Base-by-base conservation (phyloP, 92 coral and sea anemone species). In the Heteractis magnifica region DNA sequence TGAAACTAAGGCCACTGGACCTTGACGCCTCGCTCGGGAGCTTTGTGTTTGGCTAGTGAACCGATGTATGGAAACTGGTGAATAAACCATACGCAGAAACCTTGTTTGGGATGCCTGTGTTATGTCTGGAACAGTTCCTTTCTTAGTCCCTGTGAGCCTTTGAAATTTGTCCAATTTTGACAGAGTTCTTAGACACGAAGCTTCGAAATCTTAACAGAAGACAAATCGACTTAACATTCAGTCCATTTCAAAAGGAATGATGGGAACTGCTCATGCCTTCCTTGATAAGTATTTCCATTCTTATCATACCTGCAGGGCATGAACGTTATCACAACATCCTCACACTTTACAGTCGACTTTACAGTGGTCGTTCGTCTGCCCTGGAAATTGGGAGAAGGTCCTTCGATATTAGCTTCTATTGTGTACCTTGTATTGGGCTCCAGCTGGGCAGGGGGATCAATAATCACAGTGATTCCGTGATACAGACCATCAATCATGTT, bases 241-340 rank as follows among this genome's bases (percentile, higher is more conserved):
- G 11, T 19, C 51, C 77, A 75, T 70, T 71, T 81, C 64, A 81
- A 50, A 68, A 81, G 68, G 49, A 81, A 50, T 11, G 84, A 52
- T 9, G 84, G 84, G 11, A 81, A 81, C 65, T 81, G 77, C 7
- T 65, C 77, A 70, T 20, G 23, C 0, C 52, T 53, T 10, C 23
- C 65, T 34, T 34, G 44, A 34, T 34, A 34, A 9, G 77, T 71
- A 50, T 53, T 71, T 15, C 51, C 77, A 60, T 53, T 16, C 51
- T 34, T 80, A 9, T 44, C 75, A 26, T 65, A 6, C 3, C 20
- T 50, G 11, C 77, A 21, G 19, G 55, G 9, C 56, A 48, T 70
- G 13, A 81, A n/a, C 11, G 84, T 50, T 52, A 81, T 65, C 23
- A 21, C 51, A 3, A 81, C 55, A n/a, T 81, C 77, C 7, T 21